phyloP scores from a whole-genome alignment of 1,140 invertebrate genomes.

The Platorchestia sp. region DNA sequence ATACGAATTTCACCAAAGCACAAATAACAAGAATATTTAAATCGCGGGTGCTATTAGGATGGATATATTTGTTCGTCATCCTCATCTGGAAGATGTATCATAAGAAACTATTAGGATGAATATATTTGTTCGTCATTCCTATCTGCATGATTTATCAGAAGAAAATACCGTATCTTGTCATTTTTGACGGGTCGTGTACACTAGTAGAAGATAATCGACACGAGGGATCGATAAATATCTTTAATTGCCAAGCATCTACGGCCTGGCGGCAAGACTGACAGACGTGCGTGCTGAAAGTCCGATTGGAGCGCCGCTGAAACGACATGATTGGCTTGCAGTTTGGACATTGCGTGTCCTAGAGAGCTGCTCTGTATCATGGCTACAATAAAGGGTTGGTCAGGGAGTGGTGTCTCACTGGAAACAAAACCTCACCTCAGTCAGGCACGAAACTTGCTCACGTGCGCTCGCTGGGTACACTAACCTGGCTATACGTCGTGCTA shows the following conservation, averaged over 20 bases:
- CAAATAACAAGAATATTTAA: no score
- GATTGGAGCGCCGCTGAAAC: background rate
- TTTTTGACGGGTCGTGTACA: no score
- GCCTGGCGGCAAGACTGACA: background rate
- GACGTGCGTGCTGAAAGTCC: background rate
- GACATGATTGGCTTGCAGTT: background rate
- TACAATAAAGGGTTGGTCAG: slow-evolving; percentile 31
- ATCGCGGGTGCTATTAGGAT: no score
- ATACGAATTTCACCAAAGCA: no score
- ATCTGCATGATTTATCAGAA: no score
- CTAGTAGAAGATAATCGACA: background rate
- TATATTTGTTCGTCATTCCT: no score
- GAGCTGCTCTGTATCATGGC: slow-evolving; percentile 15
- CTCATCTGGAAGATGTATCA: no score
- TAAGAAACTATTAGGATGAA: no score
- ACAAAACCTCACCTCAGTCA: slow-evolving; percentile 24
- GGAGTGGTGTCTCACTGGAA: background rate
- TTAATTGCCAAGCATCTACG: background rate
- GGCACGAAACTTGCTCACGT: background rate
- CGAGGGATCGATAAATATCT: background rate
- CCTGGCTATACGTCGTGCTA: background rate
- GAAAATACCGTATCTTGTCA: no score
- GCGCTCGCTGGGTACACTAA: background rate
- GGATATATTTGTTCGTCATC: no score
- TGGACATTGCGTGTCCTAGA: background rate